Percentiles rank a stretch among this genome's conserved stretches.
Conservation (phyloP, 2,113 vertebrate species). For the Cottus gobio region DNA sequence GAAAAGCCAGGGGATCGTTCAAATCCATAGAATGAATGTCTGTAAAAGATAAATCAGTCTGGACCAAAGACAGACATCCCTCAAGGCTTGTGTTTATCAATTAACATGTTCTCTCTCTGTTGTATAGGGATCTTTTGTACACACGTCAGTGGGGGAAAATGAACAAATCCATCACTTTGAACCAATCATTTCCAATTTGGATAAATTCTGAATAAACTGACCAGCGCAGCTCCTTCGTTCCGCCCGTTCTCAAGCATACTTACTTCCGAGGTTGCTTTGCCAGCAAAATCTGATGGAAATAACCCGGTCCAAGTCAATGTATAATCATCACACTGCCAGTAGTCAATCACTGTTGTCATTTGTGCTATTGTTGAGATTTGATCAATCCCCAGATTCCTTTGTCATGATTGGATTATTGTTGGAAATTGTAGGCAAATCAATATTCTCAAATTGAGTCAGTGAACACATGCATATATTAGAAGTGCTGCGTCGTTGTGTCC, state of each 20-base stretch:
- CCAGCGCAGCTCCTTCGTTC: not conserved
- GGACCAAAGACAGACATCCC: not conserved
- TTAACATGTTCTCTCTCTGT: not conserved
- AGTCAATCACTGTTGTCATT: constrained; percentile 41
- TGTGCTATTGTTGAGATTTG: constrained; percentile 11
- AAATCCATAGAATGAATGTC: not conserved
- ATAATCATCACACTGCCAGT: constrained; percentile 1
- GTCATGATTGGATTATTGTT: constrained; percentile 45
- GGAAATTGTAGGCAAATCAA: constrained; percentile 41
- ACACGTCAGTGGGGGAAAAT: not conserved
- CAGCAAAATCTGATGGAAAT: constrained; percentile 22
- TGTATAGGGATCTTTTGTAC: not conserved
- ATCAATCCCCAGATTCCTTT: constrained; percentile 18
- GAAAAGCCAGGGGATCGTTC: not conserved
- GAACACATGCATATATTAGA: constrained; percentile 17
- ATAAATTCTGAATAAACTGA: constrained; percentile 7
- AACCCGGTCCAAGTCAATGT: not conserved
- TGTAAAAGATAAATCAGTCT: not conserved
- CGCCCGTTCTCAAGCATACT: not conserved
- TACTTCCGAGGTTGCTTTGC: constrained; percentile 10
- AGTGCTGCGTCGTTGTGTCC: constrained; percentile 7
- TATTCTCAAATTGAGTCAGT: constrained; percentile 21
- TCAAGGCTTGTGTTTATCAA: not conserved
- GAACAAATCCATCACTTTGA: constrained; percentile 20
- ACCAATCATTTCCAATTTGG: constrained; percentile 4